Conservation (phyloP, 2,888 invertebrate genomes). For the Phaonia tiefii region DNA sequence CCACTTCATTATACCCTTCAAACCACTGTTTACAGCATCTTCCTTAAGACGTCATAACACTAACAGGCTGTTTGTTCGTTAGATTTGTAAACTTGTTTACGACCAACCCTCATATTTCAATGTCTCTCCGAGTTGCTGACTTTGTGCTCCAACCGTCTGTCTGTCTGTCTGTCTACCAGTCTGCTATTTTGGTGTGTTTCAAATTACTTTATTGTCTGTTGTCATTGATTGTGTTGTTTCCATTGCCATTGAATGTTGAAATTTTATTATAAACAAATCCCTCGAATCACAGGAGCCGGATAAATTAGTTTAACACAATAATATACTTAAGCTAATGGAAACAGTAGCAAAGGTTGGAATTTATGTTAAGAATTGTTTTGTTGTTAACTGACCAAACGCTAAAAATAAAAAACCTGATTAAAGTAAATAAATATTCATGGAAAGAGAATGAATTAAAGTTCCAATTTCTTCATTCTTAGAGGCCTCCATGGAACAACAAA, state of each 20-base stretch:
- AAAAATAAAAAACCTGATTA: not conserved
- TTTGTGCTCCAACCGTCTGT: not conserved
- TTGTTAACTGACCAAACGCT: not conserved
- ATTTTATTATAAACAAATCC: slow-evolving; percentile 16
- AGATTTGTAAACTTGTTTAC: slow-evolving; percentile 49
- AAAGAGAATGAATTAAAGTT: too few relatives aligned
- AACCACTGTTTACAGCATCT: too few relatives aligned
- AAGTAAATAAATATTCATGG: too few relatives aligned
- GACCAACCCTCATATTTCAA: slow-evolving; percentile 30
- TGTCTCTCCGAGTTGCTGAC: not conserved
- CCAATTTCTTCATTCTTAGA: too few relatives aligned
- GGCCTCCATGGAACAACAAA: too few relatives aligned
- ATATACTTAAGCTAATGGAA: slow-evolving; percentile 5
- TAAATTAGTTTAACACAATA: slow-evolving; percentile 1
- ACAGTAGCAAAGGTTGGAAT: not conserved
- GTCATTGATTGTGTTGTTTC: not conserved
- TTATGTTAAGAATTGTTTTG: not conserved
- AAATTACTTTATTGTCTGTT: slow-evolving; percentile 15
- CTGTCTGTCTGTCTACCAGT: not conserved
- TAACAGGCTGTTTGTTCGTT: slow-evolving; percentile 17
- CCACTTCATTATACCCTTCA: too few relatives aligned
- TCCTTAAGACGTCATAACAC: too few relatives aligned
- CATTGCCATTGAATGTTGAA: not conserved
- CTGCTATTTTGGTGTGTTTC: not conserved
- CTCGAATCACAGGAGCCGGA: not conserved